Percentiles rank a stretch among this genome's conserved stretches.
These are phyloP conservation scores for Eurois occulta DNA, from an alignment of 2,888 invertebrate species.

Conservation along the genomic window DNA sequence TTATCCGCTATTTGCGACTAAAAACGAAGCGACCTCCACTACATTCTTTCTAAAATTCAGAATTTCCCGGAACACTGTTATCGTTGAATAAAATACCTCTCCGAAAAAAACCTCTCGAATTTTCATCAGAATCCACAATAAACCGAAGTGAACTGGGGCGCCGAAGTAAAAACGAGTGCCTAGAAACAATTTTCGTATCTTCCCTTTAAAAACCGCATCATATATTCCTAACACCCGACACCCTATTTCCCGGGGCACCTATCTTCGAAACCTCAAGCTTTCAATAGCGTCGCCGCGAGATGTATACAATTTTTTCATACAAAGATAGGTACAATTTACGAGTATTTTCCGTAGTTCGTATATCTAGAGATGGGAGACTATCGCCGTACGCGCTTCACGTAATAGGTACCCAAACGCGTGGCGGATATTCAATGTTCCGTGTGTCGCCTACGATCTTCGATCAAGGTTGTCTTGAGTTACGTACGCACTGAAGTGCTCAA, in stretches of 20 bases:
- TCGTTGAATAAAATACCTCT: constrained; percentile 44
- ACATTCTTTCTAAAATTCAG: constrained; percentile 22
- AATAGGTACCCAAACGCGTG: constrained; percentile 68
- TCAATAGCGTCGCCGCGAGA: constrained; percentile 65
- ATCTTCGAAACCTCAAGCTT: constrained; percentile 69
- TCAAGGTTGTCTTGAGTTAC: constrained; percentile 59
- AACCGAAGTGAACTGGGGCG: constrained; percentile 40
- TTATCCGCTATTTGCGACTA: not conserved
- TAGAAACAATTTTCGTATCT: constrained; percentile 63
- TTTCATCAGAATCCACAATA: constrained; percentile 62
- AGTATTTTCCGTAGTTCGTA: constrained; percentile 74
- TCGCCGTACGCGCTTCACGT: constrained; percentile 68
- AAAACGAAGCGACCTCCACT: not conserved
- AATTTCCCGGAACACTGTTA: constrained; percentile 31
- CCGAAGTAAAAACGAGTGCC: constrained; percentile 51
- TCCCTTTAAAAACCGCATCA: constrained; percentile 58
- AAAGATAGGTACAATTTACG: constrained; percentile 75
- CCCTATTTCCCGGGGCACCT: constrained; percentile 68
- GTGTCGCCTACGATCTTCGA: constrained; percentile 57
- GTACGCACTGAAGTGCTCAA: constrained; percentile 50
- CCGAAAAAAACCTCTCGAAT: constrained; percentile 42
- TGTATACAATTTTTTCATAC: constrained; percentile 69
- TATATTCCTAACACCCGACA: constrained; percentile 60
- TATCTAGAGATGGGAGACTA: constrained; percentile 68
- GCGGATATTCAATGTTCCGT: constrained; percentile 76